phyloP scores from a whole-genome alignment of 2,888 invertebrate species.

The Heterodera filipjevi region DNA sequence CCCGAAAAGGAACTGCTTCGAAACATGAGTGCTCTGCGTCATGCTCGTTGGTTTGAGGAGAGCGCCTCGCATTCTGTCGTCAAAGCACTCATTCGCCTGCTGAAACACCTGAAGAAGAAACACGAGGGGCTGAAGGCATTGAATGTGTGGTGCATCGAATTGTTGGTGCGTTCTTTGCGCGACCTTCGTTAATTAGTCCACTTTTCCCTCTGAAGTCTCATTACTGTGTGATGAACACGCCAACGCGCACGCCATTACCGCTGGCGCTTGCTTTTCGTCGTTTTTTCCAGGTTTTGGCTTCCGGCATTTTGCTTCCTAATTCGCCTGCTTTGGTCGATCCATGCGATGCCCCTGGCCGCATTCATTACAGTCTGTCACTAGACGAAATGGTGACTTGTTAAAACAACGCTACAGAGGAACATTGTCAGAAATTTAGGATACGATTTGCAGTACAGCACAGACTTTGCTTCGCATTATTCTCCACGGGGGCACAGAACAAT shows the following conservation, averaged over 20 bases:
- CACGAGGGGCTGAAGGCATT: slow-evolving; percentile 88
- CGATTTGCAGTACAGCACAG: slow-evolving; percentile 90
- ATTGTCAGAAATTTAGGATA: slow-evolving; percentile 72
- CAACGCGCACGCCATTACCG: slow-evolving; percentile 81
- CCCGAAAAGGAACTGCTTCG: slow-evolving; percentile 79
- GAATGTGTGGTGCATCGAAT: slow-evolving; percentile 94
- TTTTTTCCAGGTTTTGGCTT: slow-evolving; percentile 85
- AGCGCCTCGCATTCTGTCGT: slow-evolving; percentile 85
- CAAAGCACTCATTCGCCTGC: slow-evolving; percentile 77
- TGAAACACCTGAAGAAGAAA: slow-evolving; percentile 87
- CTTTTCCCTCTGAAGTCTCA: slow-evolving; percentile 74
- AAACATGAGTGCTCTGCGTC: slow-evolving; percentile 89
- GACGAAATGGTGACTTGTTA: slow-evolving; percentile 34
- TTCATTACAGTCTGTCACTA: slow-evolving; percentile 35
- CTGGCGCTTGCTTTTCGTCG: slow-evolving; percentile 87
- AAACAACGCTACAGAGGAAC: background rate
- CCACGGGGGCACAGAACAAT: slow-evolving; percentile 89
- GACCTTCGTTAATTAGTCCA: background rate
- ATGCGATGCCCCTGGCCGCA: slow-evolving; percentile 72
- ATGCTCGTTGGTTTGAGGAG: slow-evolving; percentile 97
- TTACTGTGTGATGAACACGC: slow-evolving; percentile 79
- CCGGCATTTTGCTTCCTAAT: slow-evolving; percentile 92
- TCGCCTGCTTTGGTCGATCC: slow-evolving; percentile 76
- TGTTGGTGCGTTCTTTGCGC: slow-evolving; percentile 72
- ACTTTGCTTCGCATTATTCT: slow-evolving; percentile 85